Base-by-base conservation (phyloP, 2,888 invertebrate genomes). In the Tinea trinotella region DNA sequence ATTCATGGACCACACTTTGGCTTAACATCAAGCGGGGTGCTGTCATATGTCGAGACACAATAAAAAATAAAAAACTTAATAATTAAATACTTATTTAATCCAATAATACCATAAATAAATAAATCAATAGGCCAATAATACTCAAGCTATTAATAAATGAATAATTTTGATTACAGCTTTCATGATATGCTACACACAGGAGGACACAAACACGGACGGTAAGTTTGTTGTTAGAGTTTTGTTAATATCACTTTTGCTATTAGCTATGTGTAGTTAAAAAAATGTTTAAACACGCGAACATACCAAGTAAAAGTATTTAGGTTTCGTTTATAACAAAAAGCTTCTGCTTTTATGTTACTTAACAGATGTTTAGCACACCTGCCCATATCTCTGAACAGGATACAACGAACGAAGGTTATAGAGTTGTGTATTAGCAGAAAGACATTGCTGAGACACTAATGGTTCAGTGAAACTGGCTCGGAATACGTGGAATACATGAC, bases 171-270 rank as follows among this genome's bases (percentile, higher is more conserved):
- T 92, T 93, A 76, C 91, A 95, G 95, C 95, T 86, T 95, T 94
- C 91, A 95, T 95, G 95, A 91, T 95, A 88, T 95, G 95, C 90
- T 95, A 95, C 89, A 94, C 95, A 69, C 95, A 95, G 89, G 95
- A 95, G 88, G 95, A 95, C 84, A 90, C 93, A 71, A 93, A 93
- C 82, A 90, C 93, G 75, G 95, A 95, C 92, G 95, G 95, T 95
- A 93, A 88, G 90, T 89, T 68, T 75, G 69, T 66, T 44, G 15
- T 9, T 13, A 4, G 3, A 19, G 1, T 24, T 52, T 34, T 52
- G 18, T 36, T 52, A 34, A 46, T 63, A 62, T 66, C 67, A 68
- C 64, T 35, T 67, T 70, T 66, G 76, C 79, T 78, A 74, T 65
- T 69, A 66, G 80, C 79, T 76, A 70, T 52, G 71, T 76, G 70